Evolutionary conservation across 2,888 invertebrate species (phyloP).

Genomic region (Malachius bipustulatus): DNA sequence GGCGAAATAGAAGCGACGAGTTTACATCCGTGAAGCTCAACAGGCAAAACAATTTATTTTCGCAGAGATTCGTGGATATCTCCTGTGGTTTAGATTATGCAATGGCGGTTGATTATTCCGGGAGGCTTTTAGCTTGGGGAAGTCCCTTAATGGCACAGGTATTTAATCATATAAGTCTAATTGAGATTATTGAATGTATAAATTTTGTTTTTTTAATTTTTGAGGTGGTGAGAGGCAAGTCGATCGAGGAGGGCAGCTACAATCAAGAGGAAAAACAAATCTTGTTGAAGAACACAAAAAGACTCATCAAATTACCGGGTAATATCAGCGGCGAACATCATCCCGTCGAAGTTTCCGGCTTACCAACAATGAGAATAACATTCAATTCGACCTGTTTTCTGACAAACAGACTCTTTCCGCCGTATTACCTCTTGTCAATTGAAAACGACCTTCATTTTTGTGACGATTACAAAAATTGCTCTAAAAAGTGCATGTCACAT

Average conservation of each 20-base stretch:
- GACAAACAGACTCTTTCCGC: conserved; percentile 23
- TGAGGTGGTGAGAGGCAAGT: conserved; percentile 43
- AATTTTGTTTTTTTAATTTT: conserved; percentile 15
- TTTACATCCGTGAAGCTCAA: conserved; percentile 56
- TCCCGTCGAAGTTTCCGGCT: conserved; percentile 35
- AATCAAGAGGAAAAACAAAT: conserved; percentile 48
- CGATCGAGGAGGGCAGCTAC: conserved; percentile 44
- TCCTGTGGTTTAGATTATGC: conserved; percentile 70
- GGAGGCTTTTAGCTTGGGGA: conserved; percentile 65
- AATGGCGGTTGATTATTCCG: conserved; percentile 52
- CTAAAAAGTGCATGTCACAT: conserved; percentile 16
- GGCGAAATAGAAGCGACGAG: conserved; percentile 83
- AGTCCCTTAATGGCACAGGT: conserved; percentile 57
- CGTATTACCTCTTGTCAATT: conserved; percentile 19
- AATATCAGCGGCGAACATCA: conserved; percentile 27
- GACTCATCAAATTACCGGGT: conserved; percentile 56
- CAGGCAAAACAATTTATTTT: conserved; percentile 28
- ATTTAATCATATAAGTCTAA: too few relatives aligned
- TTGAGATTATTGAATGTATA: too few relatives aligned
- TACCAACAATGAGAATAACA: conserved; percentile 35
- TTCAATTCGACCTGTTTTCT: conserved; percentile 28
- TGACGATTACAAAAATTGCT: conserved; percentile 9
- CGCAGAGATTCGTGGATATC: conserved; percentile 36
- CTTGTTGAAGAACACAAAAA: conserved; percentile 57
- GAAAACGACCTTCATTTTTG: conserved; percentile 21